These are phyloP conservation scores for Stegastes partitus DNA, from an alignment of 2,113 vertebrate species.

Conservation along the genomic window DNA sequence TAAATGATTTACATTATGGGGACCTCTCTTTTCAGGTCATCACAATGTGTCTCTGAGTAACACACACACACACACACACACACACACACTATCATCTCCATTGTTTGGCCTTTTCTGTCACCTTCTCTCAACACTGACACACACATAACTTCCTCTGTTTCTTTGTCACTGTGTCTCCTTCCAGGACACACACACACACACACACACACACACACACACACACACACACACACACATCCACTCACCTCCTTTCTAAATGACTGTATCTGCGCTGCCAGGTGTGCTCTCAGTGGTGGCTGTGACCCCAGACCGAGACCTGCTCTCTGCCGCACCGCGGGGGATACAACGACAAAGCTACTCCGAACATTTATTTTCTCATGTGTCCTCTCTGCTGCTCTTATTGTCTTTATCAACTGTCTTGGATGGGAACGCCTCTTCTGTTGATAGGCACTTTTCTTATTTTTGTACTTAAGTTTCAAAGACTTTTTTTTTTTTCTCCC, in stretches of 20 bases:
- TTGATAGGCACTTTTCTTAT: conserved; percentile 12
- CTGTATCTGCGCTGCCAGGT: conserved; percentile 75
- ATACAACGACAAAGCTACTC: conserved; percentile 61
- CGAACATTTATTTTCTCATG: conserved; percentile 74
- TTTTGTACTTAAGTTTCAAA: too few relatives aligned
- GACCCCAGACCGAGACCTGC: conserved; percentile 73
- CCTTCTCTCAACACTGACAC: conserved; percentile 48
- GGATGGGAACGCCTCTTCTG: conserved; percentile 16
- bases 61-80: neutral
- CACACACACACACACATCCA: conserved; percentile 8
- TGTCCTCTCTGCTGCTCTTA: conserved; percentile 49
- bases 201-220: conserved; percentile 1
- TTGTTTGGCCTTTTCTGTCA: conserved; percentile 45
- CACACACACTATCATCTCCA: neutral
- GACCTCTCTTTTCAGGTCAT: neutral
- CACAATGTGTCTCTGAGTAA: neutral
- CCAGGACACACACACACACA: neutral
- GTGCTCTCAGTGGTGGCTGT: conserved; percentile 73
- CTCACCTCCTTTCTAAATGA: conserved; percentile 40
- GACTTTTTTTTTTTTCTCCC: too few relatives aligned
- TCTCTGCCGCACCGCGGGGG: conserved; percentile 54
- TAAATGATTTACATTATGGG: neutral
- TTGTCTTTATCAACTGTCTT: conserved; percentile 56
- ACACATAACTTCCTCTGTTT: conserved; percentile 22
- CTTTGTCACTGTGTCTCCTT: conserved; percentile 7